Evolutionary conservation across 2,888 invertebrate species (phyloP).

Genomic region (Eulithis testata): DNA sequence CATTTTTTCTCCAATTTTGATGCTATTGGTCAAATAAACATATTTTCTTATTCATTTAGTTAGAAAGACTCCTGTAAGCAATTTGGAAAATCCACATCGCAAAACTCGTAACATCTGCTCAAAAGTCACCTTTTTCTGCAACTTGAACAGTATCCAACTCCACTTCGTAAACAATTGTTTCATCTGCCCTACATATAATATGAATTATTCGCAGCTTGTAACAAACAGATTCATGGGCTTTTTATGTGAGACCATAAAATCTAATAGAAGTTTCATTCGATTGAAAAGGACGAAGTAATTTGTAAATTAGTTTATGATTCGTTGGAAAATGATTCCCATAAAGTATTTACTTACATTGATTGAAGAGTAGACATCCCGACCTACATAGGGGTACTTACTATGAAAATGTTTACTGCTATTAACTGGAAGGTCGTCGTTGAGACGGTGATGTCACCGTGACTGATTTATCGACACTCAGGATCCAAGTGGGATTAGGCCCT

Average conservation of each 20-base stretch:
- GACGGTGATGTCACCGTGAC: slow-evolving; percentile 78
- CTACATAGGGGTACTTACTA: slow-evolving; percentile 60
- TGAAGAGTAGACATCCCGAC: slow-evolving; percentile 60
- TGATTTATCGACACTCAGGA: slow-evolving; percentile 68
- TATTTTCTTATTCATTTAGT: neutral
- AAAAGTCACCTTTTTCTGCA: slow-evolving; percentile 15
- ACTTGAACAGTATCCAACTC: slow-evolving; percentile 23
- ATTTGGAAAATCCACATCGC: neutral
- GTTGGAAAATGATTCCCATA: slow-evolving; percentile 51
- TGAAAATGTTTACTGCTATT: slow-evolving; percentile 71
- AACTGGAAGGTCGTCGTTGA: slow-evolving; percentile 69
- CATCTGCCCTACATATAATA: slow-evolving; percentile 16
- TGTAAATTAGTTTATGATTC: slow-evolving; percentile 34
- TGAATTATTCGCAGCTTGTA: slow-evolving; percentile 18
- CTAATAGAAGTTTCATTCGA: slow-evolving; percentile 38
- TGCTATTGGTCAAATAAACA: neutral
- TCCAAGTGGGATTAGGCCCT: slow-evolving; percentile 63
- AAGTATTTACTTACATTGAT: slow-evolving; percentile 60
- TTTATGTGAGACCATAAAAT: slow-evolving; percentile 27
- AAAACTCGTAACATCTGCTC: neutral
- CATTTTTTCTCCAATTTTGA: neutral
- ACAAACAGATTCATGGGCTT: slow-evolving; percentile 19
- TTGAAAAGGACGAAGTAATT: slow-evolving; percentile 41
- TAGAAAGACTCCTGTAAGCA: neutral
- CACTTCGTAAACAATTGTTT: slow-evolving; percentile 15